Evolutionary conservation across 2,113 vertebrate species (phyloP).

Genomic region (Pao palembangensis): DNA sequence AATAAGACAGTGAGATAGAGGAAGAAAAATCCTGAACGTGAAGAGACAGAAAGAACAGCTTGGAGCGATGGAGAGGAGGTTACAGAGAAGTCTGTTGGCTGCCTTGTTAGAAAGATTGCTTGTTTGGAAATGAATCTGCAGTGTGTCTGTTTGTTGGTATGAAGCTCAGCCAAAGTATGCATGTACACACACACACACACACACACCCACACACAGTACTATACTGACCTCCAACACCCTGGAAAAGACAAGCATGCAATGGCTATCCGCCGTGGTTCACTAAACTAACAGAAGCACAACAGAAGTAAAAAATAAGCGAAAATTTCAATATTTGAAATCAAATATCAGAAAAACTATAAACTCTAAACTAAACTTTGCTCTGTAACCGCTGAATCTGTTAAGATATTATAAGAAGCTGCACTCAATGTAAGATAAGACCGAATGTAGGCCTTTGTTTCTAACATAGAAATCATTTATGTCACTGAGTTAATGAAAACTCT

Average conservation of each 20-base stretch:
- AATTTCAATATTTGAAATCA: too few relatives aligned
- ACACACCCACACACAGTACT: slow-evolving; percentile 12
- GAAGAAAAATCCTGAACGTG: slow-evolving; percentile 6
- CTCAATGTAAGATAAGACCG: too few relatives aligned
- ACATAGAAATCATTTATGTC: too few relatives aligned
- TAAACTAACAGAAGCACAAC: not conserved
- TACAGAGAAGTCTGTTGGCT: slow-evolving; percentile 33
- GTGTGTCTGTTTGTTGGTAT: slow-evolving; percentile 29
- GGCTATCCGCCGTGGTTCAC: not conserved
- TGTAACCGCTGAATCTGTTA: too few relatives aligned
- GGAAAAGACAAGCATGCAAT: slow-evolving; percentile 9
- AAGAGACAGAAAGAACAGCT: slow-evolving; percentile 29
- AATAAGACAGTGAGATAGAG: not conserved
- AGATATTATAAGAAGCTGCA: too few relatives aligned
- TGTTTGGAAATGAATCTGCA: slow-evolving; percentile 48
- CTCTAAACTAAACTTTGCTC: too few relatives aligned
- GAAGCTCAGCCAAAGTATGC: slow-evolving; percentile 43
- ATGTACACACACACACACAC: slow-evolving; percentile 5
- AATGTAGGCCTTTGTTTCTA: too few relatives aligned
- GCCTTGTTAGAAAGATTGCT: slow-evolving; percentile 36
- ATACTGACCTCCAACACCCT: slow-evolving; percentile 24
- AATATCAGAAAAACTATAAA: too few relatives aligned
- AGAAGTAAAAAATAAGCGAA: not conserved
- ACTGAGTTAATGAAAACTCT: too few relatives aligned
- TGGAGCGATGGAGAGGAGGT: slow-evolving; percentile 25